Percentiles rank a stretch among this genome's conserved stretches.
Evolutionary conservation across 1,140 invertebrate species (phyloP).

Genomic region (Halesus radiatus): DNA sequence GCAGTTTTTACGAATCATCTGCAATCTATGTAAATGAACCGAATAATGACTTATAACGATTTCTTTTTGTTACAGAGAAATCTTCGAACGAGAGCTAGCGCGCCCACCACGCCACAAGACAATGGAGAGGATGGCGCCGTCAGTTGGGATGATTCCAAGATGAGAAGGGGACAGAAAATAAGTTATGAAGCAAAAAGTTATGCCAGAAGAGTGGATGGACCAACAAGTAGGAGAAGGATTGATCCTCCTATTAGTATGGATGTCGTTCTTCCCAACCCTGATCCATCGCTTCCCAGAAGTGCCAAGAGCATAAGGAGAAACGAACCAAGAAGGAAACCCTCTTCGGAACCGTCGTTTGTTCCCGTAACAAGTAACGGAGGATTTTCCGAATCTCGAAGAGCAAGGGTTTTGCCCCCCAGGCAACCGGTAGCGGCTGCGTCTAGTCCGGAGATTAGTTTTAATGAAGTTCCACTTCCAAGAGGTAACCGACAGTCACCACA

Average conservation of each 20-base stretch:
- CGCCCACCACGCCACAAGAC: constrained; percentile 14
- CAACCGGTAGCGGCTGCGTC: not conserved
- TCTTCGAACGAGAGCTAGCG: constrained; percentile 34
- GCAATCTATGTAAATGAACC: no score
- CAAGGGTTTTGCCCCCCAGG: constrained; percentile 48
- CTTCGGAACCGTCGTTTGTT: constrained; percentile 42
- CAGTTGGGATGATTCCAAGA: constrained; percentile 44
- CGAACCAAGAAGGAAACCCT: constrained; percentile 25
- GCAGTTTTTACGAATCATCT: no score
- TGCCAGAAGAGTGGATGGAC: constrained; percentile 42
- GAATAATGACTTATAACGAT: not conserved
- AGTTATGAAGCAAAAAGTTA: constrained; percentile 45
- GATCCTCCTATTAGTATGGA: constrained; percentile 17
- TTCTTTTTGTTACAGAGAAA: constrained; percentile 53
- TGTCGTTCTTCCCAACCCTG: constrained; percentile 4
- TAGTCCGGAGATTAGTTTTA: not conserved
- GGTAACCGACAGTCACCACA: constrained; percentile 38
- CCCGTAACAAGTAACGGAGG: constrained; percentile 51
- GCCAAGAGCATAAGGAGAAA: constrained; percentile 43
- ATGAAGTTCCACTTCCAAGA: constrained; percentile 22
- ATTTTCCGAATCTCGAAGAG: constrained; percentile 48
- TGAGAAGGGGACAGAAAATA: not conserved
- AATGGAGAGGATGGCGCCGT: constrained; percentile 25
- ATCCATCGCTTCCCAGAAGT: constrained; percentile 44
- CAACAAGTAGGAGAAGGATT: constrained; percentile 9